Conservation (phyloP, 1,140 invertebrate genomes). For the Penaeus chinensis region DNA sequence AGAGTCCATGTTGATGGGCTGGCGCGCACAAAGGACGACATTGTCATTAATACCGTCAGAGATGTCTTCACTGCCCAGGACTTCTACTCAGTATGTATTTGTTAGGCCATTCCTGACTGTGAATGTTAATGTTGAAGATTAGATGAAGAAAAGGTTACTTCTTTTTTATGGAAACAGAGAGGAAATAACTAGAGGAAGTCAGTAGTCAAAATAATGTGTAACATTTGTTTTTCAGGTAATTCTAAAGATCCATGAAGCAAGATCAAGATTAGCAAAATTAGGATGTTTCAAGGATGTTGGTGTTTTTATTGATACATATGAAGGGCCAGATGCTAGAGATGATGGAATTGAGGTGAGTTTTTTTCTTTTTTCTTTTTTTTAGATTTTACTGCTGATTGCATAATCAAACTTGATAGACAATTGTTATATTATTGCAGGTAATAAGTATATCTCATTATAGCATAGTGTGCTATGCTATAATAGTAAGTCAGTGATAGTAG, state of each 20-base stretch:
- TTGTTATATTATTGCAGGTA: too few species aligned
- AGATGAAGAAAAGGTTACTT: neutral
- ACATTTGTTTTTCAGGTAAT: constrained; percentile 67
- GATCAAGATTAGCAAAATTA: constrained; percentile 78
- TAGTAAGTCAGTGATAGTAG: too few species aligned
- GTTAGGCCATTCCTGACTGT: constrained; percentile 15
- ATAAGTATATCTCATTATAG: too few species aligned
- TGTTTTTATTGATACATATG: constrained; percentile 85
- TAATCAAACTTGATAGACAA: neutral
- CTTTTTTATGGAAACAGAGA: too few species aligned
- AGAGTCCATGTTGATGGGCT: constrained; percentile 84
- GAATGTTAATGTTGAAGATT: neutral
- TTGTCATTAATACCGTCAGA: constrained; percentile 78
- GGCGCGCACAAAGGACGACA: constrained; percentile 84
- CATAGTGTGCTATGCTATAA: too few species aligned
- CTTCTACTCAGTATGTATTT: constrained; percentile 67
- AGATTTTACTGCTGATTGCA: neutral
- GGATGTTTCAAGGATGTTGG: constrained; percentile 86
- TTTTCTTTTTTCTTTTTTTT: neutral
- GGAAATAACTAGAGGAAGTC: too few species aligned
- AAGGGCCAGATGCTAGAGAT: constrained; percentile 76
- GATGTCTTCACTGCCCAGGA: constrained; percentile 79
- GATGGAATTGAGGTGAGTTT: constrained; percentile 81
- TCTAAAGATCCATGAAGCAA: constrained; percentile 72
- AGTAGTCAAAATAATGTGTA: neutral